Base-by-base conservation (phyloP, 2,797 vertebrate species). In the Mergus octosetaceus region DNA sequence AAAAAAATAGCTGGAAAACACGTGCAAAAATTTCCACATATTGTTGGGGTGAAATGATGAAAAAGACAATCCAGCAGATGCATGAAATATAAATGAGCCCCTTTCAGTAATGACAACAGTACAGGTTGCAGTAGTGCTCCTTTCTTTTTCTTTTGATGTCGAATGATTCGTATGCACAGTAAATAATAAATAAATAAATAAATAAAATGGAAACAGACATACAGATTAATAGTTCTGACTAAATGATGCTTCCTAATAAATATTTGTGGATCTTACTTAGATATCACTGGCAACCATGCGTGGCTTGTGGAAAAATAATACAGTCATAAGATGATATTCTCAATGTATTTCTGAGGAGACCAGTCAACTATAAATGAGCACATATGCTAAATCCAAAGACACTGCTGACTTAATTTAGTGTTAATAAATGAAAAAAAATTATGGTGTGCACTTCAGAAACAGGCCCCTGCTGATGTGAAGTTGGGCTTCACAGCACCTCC, bases 61-160 rank as follows among this genome's bases (percentile, higher is more conserved):
- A 87, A 68, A 47, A 77, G 32, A 70, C 6, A n/a, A 3, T 39
- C 12, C 71, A 85, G 87, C 11, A 54, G 21, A 72, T 39, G 11
- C 1, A 1, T n/a, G 43, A 89, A 91, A 58, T 21, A 62, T 6
- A 81, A 45, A 83, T 0, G 1, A 1, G 0, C 3, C 64, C 45
- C 38, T 84, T 3, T 2, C 34, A 72, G 22, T 60, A 66, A 47
- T 20, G 72, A 65, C 16, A 47, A 51, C n/a, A 32, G 12, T 6
- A 34, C 5, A 75, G 25, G 32, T 36, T 74, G n/a, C 41, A 47
- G 18, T 16, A 68, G 17, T 2, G 10, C 71, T 13, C 11, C 47
- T 68, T 32, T 34, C 16, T 34, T 17, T 34, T 18, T 16, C 28
- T 66, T 72, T 81, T 66, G 15, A 14, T 41, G 2, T 25, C 27